A percentile compares a stretch with the other conserved stretches of the same genome.
These are phyloP conservation scores for Scortum barcoo DNA, from an alignment of 2,113 vertebrate genomes.

Conservation along the genomic window DNA sequence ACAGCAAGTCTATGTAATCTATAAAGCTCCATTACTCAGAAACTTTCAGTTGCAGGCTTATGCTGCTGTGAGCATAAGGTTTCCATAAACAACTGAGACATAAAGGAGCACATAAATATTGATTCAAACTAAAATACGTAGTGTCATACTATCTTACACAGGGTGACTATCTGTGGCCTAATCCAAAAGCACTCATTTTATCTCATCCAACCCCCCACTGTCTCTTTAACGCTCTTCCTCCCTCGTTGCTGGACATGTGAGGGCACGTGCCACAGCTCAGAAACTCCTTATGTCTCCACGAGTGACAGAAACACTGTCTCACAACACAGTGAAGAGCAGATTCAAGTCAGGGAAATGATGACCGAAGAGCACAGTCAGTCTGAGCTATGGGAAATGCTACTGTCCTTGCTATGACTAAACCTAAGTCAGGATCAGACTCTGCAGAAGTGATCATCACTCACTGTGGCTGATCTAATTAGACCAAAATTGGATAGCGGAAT, in stretches of 20 bases:
- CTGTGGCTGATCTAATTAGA: constrained; percentile 57
- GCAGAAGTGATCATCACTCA: constrained; percentile 42
- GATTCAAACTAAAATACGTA: constrained; percentile 45
- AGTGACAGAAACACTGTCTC: constrained; percentile 3
- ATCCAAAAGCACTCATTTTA: constrained; percentile 3
- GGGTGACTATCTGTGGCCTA: neutral
- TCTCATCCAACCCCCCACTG: constrained; percentile 16
- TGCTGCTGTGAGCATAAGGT: constrained; percentile 24
- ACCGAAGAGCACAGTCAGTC: constrained; percentile 9
- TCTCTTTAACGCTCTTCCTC: constrained; percentile 44
- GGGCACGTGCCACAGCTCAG: constrained; percentile 26
- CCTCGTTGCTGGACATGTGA: constrained; percentile 39
- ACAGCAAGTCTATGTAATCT: constrained; percentile 48
- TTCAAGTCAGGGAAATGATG: constrained; percentile 12
- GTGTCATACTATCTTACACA: neutral
- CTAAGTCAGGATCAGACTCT: constrained; percentile 33
- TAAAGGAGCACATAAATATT: constrained; percentile 43
- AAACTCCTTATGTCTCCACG: neutral
- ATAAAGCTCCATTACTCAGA: constrained; percentile 63
- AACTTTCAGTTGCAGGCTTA: constrained; percentile 37
- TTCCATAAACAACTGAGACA: constrained; percentile 46
- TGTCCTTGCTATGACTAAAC: constrained; percentile 25
- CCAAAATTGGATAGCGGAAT: constrained; percentile 33
- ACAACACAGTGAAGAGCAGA: constrained; percentile 1
- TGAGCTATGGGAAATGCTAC: constrained; percentile 13